Percentiles rank a stretch among this genome's conserved stretches.
Conservation (phyloP, 2,113 vertebrate species). For the Nyctibius bracteatus region DNA sequence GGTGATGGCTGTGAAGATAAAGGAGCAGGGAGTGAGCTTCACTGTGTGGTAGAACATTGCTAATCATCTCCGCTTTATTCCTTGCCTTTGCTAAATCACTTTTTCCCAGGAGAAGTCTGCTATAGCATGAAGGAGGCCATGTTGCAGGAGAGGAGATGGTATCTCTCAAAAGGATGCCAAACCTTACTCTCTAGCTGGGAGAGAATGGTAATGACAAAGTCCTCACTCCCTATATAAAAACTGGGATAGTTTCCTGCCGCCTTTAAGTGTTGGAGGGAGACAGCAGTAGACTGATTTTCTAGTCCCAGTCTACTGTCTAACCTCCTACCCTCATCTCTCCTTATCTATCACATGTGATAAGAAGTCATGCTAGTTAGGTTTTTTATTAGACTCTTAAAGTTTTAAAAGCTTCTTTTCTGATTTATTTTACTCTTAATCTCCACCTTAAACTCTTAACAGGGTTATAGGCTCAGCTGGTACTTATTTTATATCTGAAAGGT, state of each 20-base stretch:
- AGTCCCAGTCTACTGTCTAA: not conserved
- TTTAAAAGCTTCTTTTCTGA: constrained; percentile 1
- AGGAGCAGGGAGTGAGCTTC: not conserved
- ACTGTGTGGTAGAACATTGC: not conserved
- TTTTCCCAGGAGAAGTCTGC: not conserved
- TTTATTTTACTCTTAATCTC: not conserved
- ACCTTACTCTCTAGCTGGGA: not conserved
- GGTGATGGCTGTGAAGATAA: not conserved
- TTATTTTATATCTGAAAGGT: not conserved
- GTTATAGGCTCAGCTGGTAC: not conserved
- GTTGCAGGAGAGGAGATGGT: not conserved
- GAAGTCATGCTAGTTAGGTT: not conserved
- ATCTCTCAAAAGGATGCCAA: not conserved
- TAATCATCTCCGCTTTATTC: not conserved
- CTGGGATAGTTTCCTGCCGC: not conserved
- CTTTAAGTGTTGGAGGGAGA: not conserved
- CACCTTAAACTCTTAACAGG: not conserved
- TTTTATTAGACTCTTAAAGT: not conserved
- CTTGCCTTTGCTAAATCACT: not conserved
- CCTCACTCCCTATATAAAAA: not conserved
- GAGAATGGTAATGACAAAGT: not conserved
- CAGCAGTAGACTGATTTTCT: not conserved
- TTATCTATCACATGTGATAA: not conserved
- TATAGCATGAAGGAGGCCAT: not conserved
- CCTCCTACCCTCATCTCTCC: not conserved